Base-by-base conservation (phyloP, 2,113 vertebrate genomes). In the Etheostoma spectabile region DNA sequence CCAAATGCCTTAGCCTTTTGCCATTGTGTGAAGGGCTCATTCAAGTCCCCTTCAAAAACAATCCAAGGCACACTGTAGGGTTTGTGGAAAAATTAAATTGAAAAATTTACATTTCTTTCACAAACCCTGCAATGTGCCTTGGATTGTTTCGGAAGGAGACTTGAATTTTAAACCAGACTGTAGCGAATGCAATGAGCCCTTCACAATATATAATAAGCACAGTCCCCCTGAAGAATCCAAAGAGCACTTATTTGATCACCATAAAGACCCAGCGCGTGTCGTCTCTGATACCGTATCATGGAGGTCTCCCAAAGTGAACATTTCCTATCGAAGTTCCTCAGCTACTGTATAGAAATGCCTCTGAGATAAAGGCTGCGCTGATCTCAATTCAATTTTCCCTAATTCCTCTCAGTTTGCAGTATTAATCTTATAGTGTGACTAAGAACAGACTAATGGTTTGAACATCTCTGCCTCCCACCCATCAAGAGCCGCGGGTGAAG, bases 341-440 rank as follows among this genome's bases (percentile, higher is more conserved):
- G 27, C 33, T 13, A 42, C 38, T 42, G 38, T 42, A 42, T 56
- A 77, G 56, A 77, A 76, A 83, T 77, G 46, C 21, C 70, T 89
- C 35, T 13, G 16, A 67, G 77, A 89, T 82, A 83, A 86, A 35
- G 60, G 53, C 33, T 21, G 69, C 77, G 83, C 91, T 92, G 79
- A 90, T 90, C 86, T 88, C 10, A 91, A 90, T 93, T 71, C 48
- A 83, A 46, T 75, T 76, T 71, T 21, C 30, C 22, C 62, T 81
- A 78, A 87, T 90, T 79, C 82, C 63, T 53, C 65, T 86, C 64
- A 45, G 16, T 82, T 83, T 83, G 79, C 68, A 89, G 92, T n/a
- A n/a, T 93, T 85, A 90, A 89, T 94, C 92, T 91, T 14, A 63
- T 49, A 77, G 86, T 55, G 60, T 91, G 89, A 92, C 91, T 92